A percentile compares a stretch with the other conserved stretches of the same genome.
phyloP scores from a whole-genome alignment of 2,113 vertebrate species.

The Miniopterus natalensis region DNA sequence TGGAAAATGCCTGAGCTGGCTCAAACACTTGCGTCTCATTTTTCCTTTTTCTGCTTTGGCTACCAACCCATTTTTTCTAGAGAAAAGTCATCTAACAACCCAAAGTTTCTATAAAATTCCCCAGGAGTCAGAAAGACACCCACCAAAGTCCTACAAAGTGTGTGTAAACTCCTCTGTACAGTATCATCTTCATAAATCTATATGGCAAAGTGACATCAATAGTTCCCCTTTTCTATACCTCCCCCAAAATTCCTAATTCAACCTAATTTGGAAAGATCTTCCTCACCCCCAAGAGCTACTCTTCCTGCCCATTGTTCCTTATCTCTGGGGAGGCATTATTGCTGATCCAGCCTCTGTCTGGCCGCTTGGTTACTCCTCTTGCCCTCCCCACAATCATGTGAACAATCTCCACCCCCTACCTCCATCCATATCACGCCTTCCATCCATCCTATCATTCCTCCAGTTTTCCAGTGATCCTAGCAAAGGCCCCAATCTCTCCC shows the following conservation, averaged over 20 bases:
- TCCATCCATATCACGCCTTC: not conserved
- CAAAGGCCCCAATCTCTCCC: not conserved
- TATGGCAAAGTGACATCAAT: not conserved
- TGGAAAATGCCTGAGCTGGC: not conserved
- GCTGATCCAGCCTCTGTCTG: not conserved
- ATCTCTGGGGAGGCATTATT: not conserved
- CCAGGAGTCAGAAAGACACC: not conserved
- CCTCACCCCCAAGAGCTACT: not conserved
- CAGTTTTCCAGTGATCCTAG: not conserved
- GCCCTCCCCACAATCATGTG: not conserved
- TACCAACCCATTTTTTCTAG: not conserved
- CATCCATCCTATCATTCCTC: not conserved
- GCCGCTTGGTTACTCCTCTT: not conserved
- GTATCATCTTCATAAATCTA: not conserved
- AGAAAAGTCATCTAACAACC: constrained; percentile 41
- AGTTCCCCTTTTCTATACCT: not conserved
- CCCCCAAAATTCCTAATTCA: not conserved
- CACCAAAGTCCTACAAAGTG: constrained; percentile 26
- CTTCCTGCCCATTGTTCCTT: not conserved
- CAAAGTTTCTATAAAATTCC: constrained; percentile 26
- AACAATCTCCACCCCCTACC: not conserved
- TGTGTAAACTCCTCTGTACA: not conserved
- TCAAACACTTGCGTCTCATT: not conserved
- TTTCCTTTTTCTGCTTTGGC: not conserved
- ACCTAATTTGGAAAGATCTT: not conserved